phyloP scores from a whole-genome alignment of 2,113 vertebrate species.

The Xiphophorus maculatus region DNA sequence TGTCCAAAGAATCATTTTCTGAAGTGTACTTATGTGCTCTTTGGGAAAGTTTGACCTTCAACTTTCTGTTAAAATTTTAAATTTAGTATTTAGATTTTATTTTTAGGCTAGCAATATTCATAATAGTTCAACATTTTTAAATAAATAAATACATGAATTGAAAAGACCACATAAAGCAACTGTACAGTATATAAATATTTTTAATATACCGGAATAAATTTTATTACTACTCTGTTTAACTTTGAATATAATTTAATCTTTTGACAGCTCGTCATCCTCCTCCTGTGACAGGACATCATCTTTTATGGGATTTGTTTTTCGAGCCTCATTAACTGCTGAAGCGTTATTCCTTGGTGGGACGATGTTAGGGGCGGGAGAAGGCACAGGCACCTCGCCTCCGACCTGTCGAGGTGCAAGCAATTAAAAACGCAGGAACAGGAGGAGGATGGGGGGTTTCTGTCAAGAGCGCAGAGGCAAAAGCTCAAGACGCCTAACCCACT shows the following conservation, averaged over 20 bases:
- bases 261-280: background rate
- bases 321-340: slow-evolving; percentile 60
- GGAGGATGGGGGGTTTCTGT: background rate
- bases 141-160: too few relatives aligned
- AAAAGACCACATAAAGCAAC: too few relatives aligned
- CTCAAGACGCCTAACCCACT: slow-evolving; percentile 80
- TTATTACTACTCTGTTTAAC: too few relatives aligned
- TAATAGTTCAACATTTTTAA: too few relatives aligned
- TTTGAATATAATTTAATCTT: background rate
- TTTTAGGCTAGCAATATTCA: too few relatives aligned
- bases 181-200: too few relatives aligned
- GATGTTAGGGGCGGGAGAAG: background rate
- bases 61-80: too few relatives aligned
- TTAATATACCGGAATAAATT: too few relatives aligned
- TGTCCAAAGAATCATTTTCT: too few relatives aligned
- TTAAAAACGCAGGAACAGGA: slow-evolving; percentile 63
- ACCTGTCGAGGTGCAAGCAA: slow-evolving; percentile 77
- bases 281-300: slow-evolving; percentile 12
- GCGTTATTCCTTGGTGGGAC: slow-evolving; percentile 64
- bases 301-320: slow-evolving; percentile 41
- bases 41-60: too few relatives aligned
- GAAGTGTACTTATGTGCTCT: too few relatives aligned
- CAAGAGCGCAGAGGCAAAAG: slow-evolving; percentile 49
- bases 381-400: slow-evolving; percentile 48
- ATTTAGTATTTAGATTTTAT: too few relatives aligned